These are phyloP conservation scores for Mungos mungo DNA, from an alignment of 2,113 vertebrate species.

Conservation along the genomic window DNA sequence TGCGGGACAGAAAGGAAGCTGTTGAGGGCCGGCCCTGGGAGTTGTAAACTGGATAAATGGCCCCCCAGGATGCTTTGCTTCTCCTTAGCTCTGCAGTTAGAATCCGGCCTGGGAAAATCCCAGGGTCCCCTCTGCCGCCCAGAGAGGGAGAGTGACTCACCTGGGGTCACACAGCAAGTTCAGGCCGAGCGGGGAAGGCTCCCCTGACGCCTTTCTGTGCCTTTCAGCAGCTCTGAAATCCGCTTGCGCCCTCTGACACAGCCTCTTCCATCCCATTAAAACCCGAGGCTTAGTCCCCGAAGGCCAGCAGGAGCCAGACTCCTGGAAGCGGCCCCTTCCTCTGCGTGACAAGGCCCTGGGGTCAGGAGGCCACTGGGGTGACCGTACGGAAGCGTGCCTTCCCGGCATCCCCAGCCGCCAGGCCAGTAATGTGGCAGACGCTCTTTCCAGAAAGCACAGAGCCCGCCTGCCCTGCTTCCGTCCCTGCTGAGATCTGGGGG, in stretches of 20 bases:
- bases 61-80: neutral
- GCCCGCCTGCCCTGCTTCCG: neutral
- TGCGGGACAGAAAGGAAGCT: constrained; percentile 43
- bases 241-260: neutral
- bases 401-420: rapidly evolving
- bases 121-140: neutral
- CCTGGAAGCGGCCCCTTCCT: neutral
- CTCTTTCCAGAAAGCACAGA: neutral
- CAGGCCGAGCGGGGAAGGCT: rapidly evolving
- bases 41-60: constrained; percentile 22
- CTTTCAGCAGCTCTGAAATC: neutral
- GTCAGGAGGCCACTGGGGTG: neutral
- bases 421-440: neutral
- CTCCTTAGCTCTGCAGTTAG: neutral
- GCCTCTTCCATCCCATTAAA: neutral
- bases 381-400: neutral
- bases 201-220: neutral
- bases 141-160: neutral
- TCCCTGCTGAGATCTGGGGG: neutral
- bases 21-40: neutral
- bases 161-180: neutral
- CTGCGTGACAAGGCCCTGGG: neutral
- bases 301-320: neutral
- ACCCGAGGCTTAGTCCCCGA: neutral
- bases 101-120: constrained; percentile 15